Evolutionary conservation across 2,113 vertebrate species (phyloP).

Genomic region (Zosterops lateralis): DNA sequence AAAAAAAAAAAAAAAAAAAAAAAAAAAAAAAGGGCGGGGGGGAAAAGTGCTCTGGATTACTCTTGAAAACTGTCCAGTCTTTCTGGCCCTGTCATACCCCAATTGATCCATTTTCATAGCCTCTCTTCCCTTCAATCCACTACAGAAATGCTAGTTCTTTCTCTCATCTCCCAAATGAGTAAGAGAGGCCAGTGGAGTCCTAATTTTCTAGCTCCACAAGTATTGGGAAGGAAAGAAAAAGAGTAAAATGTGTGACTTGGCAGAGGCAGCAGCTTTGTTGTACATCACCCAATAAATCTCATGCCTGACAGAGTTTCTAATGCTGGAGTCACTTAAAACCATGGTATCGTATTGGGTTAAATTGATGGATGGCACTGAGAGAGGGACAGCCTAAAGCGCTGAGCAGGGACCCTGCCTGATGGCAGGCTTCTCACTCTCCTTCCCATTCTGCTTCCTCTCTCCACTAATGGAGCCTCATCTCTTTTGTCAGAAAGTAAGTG

Average conservation of each 20-base stretch:
- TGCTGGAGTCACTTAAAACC: slow-evolving; percentile 39
- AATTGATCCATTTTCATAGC: not conserved
- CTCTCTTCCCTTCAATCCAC: not conserved
- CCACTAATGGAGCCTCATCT: not conserved
- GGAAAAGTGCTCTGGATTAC: not conserved
- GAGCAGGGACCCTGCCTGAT: not conserved
- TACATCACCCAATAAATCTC: slow-evolving; percentile 46
- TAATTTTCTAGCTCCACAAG: not conserved
- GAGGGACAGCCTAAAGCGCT: not conserved
- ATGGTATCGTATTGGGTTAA: slow-evolving; percentile 17
- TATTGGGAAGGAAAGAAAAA: not conserved
- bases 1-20: not conserved
- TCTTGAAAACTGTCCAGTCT: not conserved
- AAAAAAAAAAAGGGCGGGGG: not conserved
- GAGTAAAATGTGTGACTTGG: not conserved
- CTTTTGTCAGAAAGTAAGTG: slow-evolving; percentile 18
- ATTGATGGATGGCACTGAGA: slow-evolving; percentile 39
- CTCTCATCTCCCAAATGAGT: not conserved
- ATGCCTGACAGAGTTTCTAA: slow-evolving; percentile 37
- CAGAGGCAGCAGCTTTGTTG: not conserved
- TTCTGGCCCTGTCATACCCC: not conserved
- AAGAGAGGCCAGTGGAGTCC: not conserved
- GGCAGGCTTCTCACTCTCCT: not conserved
- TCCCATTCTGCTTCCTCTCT: slow-evolving; percentile 13
- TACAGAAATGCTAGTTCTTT: not conserved